These are phyloP conservation scores for Meandrusa payeni DNA, from an alignment of 2,888 invertebrate species.

Conservation along the genomic window DNA sequence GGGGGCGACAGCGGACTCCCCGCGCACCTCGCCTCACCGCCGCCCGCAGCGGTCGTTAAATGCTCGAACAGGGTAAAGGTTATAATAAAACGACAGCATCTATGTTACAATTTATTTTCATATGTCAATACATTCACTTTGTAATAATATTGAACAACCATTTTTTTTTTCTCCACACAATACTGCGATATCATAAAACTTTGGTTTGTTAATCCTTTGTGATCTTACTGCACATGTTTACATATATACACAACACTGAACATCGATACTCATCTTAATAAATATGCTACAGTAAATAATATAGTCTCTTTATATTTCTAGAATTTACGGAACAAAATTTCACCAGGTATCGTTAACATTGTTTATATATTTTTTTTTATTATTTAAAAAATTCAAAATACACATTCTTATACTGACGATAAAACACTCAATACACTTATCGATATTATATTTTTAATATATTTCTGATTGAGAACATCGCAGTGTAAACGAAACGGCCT, in stretches of 20 bases:
- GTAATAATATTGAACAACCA: constrained; percentile 50
- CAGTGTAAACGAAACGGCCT: constrained; percentile 56
- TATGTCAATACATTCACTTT: constrained; percentile 58
- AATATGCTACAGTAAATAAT: constrained; percentile 54
- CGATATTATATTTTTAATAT: neutral
- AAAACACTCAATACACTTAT: constrained; percentile 43
- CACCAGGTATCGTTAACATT: too few relatives aligned
- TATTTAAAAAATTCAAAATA: constrained; percentile 59
- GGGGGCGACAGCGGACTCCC: too few relatives aligned
- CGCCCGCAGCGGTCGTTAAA: too few relatives aligned
- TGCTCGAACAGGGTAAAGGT: constrained; percentile 5
- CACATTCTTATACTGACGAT: constrained; percentile 43
- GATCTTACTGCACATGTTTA: constrained; percentile 26
- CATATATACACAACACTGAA: constrained; percentile 39
- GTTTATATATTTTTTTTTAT: too few relatives aligned
- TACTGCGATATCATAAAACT: constrained; percentile 38
- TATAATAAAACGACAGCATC: constrained; percentile 25
- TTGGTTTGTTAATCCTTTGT: constrained; percentile 37
- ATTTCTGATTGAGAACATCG: constrained; percentile 31
- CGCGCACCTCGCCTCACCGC: too few relatives aligned
- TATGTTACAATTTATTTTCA: constrained; percentile 67
- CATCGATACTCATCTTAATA: constrained; percentile 49
- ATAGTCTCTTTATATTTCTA: constrained; percentile 60
- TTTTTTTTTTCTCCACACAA: constrained; percentile 36
- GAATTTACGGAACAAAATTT: constrained; percentile 44